Evolutionary conservation across 2,113 vertebrate species (phyloP), one percentile per base, ranked within the genome.

Genomic region (Diphyllodes magnificus): DNA sequence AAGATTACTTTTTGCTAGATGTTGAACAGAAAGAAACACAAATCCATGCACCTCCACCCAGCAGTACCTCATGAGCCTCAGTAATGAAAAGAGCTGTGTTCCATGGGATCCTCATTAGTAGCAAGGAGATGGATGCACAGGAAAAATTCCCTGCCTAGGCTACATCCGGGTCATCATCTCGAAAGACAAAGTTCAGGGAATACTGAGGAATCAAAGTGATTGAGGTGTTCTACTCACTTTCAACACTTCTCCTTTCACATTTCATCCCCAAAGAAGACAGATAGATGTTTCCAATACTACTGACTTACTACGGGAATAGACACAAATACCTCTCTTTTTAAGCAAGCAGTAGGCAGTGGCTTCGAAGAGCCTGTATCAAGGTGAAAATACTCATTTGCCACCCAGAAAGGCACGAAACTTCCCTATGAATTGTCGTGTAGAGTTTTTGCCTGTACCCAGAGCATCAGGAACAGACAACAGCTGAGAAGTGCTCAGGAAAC

Each of bases 401-500:
- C 19, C 4, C 28, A 82, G 45, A 84, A 75, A 50, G 59, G 45
- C 23, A 25, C 18, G 23, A 79, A 65, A 42, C 57, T 71, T 70
- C 49, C 20, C 51, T 44, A 33, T 27, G 63, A 49, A 33, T 30
- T 53, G 25, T 19, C 21, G 27, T 21, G 53, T 2, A 53, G 77
- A 60, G 13, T 42, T 93, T 83, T 92, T 84, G 22, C 69, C 61
- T 40, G 8, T 72, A 79, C 7, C 10, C 33, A 56, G 39, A 86
- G 57, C 40, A 44, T 33, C 10, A 39, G 35, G 40, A 85, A 15
- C 14, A 89, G 42, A 42, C 23, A 77, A 56, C 45, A 91, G 86
- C 49, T 69, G 49, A 88, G 57, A 87, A 92, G 57, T 50, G 73
- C 71, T 92, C 69, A 82, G 77, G 73, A 86, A 91, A 40, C 49